phyloP scores from a whole-genome alignment of 1,140 invertebrate species.

The Papilio machaon region DNA sequence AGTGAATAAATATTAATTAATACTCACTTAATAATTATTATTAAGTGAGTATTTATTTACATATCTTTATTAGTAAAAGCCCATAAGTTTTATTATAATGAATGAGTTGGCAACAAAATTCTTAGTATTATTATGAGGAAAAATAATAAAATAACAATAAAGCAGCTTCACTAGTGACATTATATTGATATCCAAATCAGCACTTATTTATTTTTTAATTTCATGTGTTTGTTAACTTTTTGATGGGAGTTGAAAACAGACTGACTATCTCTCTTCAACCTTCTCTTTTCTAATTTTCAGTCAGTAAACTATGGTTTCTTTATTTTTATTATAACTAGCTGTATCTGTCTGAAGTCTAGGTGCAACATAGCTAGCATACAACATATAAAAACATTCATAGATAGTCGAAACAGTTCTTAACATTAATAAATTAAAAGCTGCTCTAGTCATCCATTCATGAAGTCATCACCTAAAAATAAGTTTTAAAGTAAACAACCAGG shows the following conservation, averaged over 20 bases:
- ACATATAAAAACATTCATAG: not conserved
- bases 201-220: no score
- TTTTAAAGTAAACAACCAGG: conserved; percentile 17
- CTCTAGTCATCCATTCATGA: conserved; percentile 17
- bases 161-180: not conserved
- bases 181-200: no score
- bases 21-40: no score
- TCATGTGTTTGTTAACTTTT: no score
- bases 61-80: not conserved
- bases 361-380: not conserved
- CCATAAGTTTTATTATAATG: not conserved
- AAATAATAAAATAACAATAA: not conserved
- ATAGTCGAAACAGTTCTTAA: not conserved
- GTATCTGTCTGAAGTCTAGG: not conserved
- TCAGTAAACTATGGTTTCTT: not conserved
- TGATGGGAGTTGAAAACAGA: no score
- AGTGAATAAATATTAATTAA: no score
- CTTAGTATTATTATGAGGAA: not conserved
- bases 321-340: not conserved
- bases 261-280: no score
- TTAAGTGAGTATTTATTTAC: not conserved
- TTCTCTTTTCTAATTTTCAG: no score
- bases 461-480: conserved; percentile 35
- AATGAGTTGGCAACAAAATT: not conserved
- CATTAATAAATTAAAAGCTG: not conserved